Base-by-base conservation (phyloP, 2,797 vertebrate genomes). In the Delichon dasypus region DNA sequence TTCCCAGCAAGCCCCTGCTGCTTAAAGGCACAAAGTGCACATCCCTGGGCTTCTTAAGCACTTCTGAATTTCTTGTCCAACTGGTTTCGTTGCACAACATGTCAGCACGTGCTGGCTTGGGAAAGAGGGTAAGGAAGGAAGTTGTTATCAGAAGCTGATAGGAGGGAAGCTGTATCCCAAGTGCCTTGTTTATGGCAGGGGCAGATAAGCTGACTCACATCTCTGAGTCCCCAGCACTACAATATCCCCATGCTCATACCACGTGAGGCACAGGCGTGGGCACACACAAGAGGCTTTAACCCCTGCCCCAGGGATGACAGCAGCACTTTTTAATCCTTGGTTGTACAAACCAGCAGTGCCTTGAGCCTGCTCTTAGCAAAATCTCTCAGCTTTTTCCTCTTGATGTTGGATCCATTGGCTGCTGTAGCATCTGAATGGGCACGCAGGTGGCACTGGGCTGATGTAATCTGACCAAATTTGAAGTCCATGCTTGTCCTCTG, bases 71-170 rank as follows among this genome's bases (percentile, higher is more conserved):
- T 95, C 95, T 92, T 34, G 82, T 89, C 72, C 5, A 17, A 21
- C 89, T 68, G 68, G 82, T 95, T 96, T 81, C 80, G 70, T 95
- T 96, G 88, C 91, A 85, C 75, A 92, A 88, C 16, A 22, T 29
- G 17, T 32, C 2, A 85, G 87, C 93, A 88, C 9, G 34, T 84
- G 92, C 75, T 94, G 45, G 44, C 81, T 82, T 87, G 89, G 91
- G 85, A 91, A 88, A 72, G 79, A 88, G 14, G 27, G 27, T 26
- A 91, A 91, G 88, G 79, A 96, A 95, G 94, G 91, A 96, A 92
- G 82, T 78, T 85, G 85, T 89, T 94, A 91, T 77, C 58, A 89
- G 82, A 25, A 68, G 82, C 65, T 55, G 54, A 65, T 68, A 89
- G 76, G 76, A 83, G 50, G 74, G 65, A 83, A 85, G 89, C 51